Base-by-base conservation (phyloP, 1,140 invertebrate genomes). In the Drosophila parvula region DNA sequence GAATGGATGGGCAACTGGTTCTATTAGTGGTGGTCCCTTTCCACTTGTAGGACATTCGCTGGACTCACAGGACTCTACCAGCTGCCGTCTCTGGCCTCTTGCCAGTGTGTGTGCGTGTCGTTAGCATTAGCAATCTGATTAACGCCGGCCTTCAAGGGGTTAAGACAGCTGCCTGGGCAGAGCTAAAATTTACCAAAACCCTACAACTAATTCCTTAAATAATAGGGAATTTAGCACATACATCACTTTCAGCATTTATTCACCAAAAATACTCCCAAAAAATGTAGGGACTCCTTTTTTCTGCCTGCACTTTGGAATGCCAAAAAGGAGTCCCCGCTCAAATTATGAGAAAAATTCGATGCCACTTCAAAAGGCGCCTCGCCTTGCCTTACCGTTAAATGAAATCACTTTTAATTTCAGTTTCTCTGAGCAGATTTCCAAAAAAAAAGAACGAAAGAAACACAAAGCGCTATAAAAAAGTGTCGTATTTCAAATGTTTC, bases 401-500 rank as follows among this genome's bases (percentile, higher is more conserved):
- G 84, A 89, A 89, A 89, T 89, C 84, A 89, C 84, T 89, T 89
- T 89, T 89, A 80, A 89, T 89, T 89, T 89, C 85, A 59, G 48
- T 65, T 50, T 38, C 64, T 38, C 60, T 41, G 18, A 44, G 48
- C 76, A 56, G 63, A 56, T 57, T 68, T 53, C n/a, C 68, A 43
- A 47, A 63, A 43, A 50, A 61, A 28, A 36, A 14, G 12, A 1
- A 32, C 10, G 3, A 32, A 56, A 41, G 60, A 56, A 71, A 41
- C 47, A 16, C 47, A 30, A 43, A 58, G 30, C 65, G 44, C 67
- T 70, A 71, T 59, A 79, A 79, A 77, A 86, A 89, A 89, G 84
- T 89, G 85, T 89, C 84, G 84, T 89, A 58, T 89, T 89, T 89
- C 84, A 89, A 89, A 89, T 89, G 84, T 81, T 88, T 84, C 84